Evolutionary conservation across 2,888 invertebrate genomes (phyloP).

Genomic region (Dicyrtoma fusca): DNA sequence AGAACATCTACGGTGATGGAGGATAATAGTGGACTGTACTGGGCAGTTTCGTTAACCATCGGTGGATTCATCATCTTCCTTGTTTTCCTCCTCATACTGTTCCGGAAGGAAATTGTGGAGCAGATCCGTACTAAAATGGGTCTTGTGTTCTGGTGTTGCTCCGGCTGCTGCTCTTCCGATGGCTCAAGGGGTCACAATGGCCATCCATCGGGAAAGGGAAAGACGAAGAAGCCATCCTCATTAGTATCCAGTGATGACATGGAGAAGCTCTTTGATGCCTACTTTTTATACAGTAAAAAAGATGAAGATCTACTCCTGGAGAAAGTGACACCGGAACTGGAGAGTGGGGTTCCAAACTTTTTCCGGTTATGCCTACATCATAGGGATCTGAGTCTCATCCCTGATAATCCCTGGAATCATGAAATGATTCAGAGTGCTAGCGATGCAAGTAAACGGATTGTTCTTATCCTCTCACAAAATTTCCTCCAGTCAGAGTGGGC

Average conservation of each 20-base stretch:
- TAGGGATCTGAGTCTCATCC: slow-evolving; percentile 77
- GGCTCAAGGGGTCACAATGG: background rate
- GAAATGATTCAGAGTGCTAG: slow-evolving; percentile 87
- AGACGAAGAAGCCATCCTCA: slow-evolving; percentile 59
- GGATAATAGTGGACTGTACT: slow-evolving; percentile 1
- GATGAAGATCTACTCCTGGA: slow-evolving; percentile 85
- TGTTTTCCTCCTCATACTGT: slow-evolving; percentile 43
- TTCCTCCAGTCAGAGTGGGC: slow-evolving; percentile 88
- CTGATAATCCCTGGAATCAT: slow-evolving; percentile 78
- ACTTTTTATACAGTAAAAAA: slow-evolving; percentile 85
- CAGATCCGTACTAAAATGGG: background rate
- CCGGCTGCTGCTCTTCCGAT: slow-evolving; percentile 7
- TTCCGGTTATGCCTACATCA: slow-evolving; percentile 86
- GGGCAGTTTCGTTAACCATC: slow-evolving; percentile 7
- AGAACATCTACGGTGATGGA: too few species aligned
- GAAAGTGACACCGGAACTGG: slow-evolving; percentile 77
- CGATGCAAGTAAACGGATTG: slow-evolving; percentile 79
- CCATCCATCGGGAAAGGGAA: background rate
- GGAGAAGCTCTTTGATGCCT: slow-evolving; percentile 73
- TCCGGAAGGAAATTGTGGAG: slow-evolving; percentile 45
- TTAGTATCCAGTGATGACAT: slow-evolving; percentile 39
- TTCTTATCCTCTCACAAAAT: slow-evolving; percentile 84
- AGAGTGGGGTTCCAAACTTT: slow-evolving; percentile 66
- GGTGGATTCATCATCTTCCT: slow-evolving; percentile 40
- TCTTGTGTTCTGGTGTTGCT: background rate